Percentiles rank a stretch among this genome's conserved stretches.
phyloP scores from a whole-genome alignment of 1,140 invertebrate species.

The Dinothrombium tinctorium region DNA sequence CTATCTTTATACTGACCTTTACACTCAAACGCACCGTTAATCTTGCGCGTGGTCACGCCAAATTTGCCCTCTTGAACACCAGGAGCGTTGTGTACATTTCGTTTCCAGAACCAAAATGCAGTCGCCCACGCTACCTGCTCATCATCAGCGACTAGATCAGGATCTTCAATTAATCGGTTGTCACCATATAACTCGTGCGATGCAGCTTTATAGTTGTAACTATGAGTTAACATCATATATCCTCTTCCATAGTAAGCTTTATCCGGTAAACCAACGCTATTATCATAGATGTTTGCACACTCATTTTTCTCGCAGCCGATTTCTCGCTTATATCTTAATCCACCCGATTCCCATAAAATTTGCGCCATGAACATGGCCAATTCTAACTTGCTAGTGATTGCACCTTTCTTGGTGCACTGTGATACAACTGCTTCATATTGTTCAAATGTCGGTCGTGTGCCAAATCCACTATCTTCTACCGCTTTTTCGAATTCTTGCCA shows the following conservation, averaged over 20 bases:
- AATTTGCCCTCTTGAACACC: slow-evolving; percentile 4
- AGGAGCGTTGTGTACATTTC: slow-evolving; percentile 1
- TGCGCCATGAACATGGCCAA: no score
- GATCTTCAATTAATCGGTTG: slow-evolving; percentile 5
- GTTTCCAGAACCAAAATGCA: slow-evolving; percentile 8
- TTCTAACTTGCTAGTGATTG: no score
- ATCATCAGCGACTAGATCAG: slow-evolving; percentile 6
- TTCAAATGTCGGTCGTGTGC: no score
- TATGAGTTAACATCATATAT: slow-evolving; percentile 7
- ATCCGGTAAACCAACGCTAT: not conserved
- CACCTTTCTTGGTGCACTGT: no score
- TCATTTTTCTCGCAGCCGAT: slow-evolving; percentile 1
- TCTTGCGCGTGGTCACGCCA: slow-evolving; percentile 3
- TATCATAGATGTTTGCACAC: slow-evolving; percentile 4
- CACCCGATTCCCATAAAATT: no score
- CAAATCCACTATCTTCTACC: no score
- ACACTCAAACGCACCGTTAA: slow-evolving; percentile 6
- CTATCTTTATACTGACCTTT: no score
- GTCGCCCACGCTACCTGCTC: slow-evolving; percentile 6
- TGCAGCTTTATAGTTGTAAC: no score
- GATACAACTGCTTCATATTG: no score
- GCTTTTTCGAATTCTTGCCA: no score
- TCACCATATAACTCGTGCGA: slow-evolving; percentile 7
- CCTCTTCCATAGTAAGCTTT: slow-evolving; percentile 7
- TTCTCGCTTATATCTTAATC: slow-evolving; percentile 6